These are phyloP conservation scores for Scyliorhinus canicula DNA, from an alignment of 2,797 vertebrate species.

Conservation along the genomic window DNA sequence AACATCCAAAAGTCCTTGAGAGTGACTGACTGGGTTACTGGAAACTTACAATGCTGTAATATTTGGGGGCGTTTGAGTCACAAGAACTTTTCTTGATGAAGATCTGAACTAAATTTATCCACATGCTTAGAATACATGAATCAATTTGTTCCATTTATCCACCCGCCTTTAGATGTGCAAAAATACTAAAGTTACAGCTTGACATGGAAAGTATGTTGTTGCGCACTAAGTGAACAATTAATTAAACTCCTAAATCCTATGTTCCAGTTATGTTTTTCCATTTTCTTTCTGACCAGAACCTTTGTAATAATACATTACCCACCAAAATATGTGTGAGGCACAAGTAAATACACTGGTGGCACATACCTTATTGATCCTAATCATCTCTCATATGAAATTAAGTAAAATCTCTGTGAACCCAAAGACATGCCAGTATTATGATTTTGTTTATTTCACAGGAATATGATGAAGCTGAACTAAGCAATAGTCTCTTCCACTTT, in stretches of 20 bases:
- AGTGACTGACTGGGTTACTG: background rate
- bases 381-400: background rate
- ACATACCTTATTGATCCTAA: background rate
- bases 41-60: slow-evolving; percentile 9
- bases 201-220: background rate
- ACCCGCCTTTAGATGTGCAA: background rate
- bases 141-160: background rate
- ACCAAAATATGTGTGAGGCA: background rate
- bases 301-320: background rate
- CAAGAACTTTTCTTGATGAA: background rate
- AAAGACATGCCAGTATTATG: background rate
- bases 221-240: background rate
- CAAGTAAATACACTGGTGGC: background rate
- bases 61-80: background rate
- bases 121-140: background rate
- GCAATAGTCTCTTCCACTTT: background rate
- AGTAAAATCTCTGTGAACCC: background rate
- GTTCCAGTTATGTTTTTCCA: background rate
- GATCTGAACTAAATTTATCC: background rate
- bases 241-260: background rate
- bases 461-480: background rate
- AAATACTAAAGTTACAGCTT: background rate
- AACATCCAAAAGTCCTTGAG: background rate
- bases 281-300: background rate
- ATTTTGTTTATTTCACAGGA: background rate